Evolutionary conservation across 2,888 invertebrate genomes (phyloP), one percentile per base, ranked within the genome.

Genomic region (Linnaemya tessellans): DNA sequence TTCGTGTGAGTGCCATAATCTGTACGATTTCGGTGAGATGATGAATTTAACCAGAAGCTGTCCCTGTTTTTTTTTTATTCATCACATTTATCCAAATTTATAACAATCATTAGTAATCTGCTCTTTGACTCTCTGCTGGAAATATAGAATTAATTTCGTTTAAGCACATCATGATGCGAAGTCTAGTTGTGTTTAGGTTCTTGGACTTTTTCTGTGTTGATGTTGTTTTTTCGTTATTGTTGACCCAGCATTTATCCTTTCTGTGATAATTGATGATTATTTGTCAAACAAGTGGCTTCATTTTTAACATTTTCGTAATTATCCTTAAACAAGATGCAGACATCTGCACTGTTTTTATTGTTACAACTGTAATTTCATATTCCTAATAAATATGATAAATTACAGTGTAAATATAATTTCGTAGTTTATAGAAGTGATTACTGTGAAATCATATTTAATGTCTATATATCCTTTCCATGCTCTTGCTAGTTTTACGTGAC

Each of bases 231-330:
- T 30, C 5, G 5, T 60, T 56, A 38, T 49, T 58, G 20, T n/a
- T 49, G 51, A 75, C 13, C 20, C 68, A 73, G 46, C 30, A 51
- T 49, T 68, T 71, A 71, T 64, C 75, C 60, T 43, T 60, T 56
- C 41, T n/a, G 43, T 68, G 68, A 74, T 80, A 74, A 80, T 74
- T 74, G 80, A 80, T 68, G 80, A 74, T 67, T 67, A 80, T 74
- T 80, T 74, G 54, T 80, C 67, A 35, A 35, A 35, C 38, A 18
- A 77, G 65, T 73, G 65, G 46, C 56, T 46, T 75, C 38, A 68
- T 81, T 74, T 62, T 62, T 79, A 20, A 43, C 43, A 62, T 41
- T 54, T 68, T 67, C 41, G 65, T 49, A 67, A 73, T 51, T 38
- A 67, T 60, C 18, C 46, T 58, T 30, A 58, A 41, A 4, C 11